Evolutionary conservation across 1,140 invertebrate species (phyloP).

Genomic region (Geopemphigus sp.): DNA sequence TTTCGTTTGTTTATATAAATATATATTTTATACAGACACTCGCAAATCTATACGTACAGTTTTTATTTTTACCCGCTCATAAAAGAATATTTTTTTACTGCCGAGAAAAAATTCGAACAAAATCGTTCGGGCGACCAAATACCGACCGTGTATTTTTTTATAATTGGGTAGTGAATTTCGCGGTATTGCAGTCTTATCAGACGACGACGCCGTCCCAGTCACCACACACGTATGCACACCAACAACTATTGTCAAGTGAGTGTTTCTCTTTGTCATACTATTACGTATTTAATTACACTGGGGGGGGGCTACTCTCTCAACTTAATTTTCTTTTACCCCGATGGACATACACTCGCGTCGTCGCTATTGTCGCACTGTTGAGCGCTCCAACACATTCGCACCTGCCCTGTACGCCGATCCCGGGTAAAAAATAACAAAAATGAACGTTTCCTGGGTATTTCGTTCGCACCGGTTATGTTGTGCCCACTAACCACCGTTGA

Average conservation of each 20-base stretch:
- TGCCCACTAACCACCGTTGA: slow-evolving; percentile 35
- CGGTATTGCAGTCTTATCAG: not conserved
- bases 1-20: not conserved
- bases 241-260: slow-evolving; percentile 5
- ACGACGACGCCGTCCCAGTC: not conserved
- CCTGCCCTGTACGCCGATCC: not conserved
- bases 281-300: not conserved
- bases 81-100: not conserved
- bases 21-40: not conserved
- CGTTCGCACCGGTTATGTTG: not conserved
- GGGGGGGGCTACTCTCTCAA: too few species aligned
- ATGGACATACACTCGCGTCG: not conserved
- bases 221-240: not conserved
- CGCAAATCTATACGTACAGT: not conserved
- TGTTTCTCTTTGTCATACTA: not conserved
- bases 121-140: not conserved
- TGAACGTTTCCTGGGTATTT: not conserved
- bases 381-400: not conserved
- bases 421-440: not conserved
- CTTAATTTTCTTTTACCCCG: not conserved
- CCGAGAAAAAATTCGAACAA: not conserved
- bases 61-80: not conserved
- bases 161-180: not conserved
- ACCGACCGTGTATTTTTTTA: not conserved
- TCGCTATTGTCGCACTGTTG: not conserved